Evolutionary conservation across 2,888 invertebrate species (phyloP).

Genomic region (Dasypogon diadema): DNA sequence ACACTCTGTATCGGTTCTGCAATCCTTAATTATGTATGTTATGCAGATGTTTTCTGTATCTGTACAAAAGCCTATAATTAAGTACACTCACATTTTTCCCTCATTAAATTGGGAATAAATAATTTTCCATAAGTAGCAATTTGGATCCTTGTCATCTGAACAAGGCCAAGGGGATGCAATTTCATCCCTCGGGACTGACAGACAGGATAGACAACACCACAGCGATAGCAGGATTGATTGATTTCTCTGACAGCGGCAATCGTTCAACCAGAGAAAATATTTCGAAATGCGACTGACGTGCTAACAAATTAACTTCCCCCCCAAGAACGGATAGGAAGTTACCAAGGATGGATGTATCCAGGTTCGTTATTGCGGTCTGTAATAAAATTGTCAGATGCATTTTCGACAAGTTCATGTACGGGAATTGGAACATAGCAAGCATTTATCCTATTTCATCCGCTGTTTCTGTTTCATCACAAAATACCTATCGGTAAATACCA

Average conservation of each 20-base stretch:
- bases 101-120: not conserved
- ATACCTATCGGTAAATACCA: constrained; percentile 18
- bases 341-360: constrained; percentile 26
- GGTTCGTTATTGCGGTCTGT: constrained; percentile 44
- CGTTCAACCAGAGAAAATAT: constrained; percentile 62
- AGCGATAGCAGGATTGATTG: constrained; percentile 62
- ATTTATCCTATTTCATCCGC: not conserved
- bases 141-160: not conserved
- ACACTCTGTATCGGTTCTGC: not conserved
- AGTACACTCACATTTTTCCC: not conserved
- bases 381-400: constrained; percentile 42
- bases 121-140: constrained; percentile 34
- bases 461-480: not conserved
- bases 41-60: not conserved
- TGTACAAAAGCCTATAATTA: not conserved
- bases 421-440: constrained; percentile 6
- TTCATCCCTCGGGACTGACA: not conserved
- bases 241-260: constrained; percentile 67
- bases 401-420: constrained; percentile 10
- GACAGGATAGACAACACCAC: constrained; percentile 31
- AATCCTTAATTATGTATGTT: not conserved
- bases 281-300: constrained; percentile 47
- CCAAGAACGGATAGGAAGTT: constrained; percentile 13
- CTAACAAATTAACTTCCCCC: constrained; percentile 49
- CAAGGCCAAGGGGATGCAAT: constrained; percentile 11